Evolutionary conservation across 1,140 invertebrate species (phyloP).

Genomic region (Medauroidea extradentata): DNA sequence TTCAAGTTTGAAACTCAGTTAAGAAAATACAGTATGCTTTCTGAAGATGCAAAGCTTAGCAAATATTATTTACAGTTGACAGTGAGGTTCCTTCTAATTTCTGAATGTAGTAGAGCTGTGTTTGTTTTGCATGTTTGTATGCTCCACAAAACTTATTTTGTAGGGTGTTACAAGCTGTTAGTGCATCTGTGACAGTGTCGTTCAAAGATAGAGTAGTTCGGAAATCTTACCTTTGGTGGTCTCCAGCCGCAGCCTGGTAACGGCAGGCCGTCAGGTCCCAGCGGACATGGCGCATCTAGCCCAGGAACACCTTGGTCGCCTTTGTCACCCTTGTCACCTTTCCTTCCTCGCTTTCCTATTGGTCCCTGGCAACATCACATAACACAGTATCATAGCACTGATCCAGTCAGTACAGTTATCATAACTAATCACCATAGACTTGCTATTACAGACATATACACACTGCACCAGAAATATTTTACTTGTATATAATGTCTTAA

Average conservation of each 20-base stretch:
- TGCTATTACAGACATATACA: too few relatives aligned
- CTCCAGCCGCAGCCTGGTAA: constrained; percentile 92
- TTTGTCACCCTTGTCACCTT: constrained; percentile 86
- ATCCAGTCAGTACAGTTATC: too few relatives aligned
- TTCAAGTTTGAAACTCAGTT: neutral
- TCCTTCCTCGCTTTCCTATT: constrained; percentile 80
- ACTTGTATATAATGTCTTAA: too few relatives aligned
- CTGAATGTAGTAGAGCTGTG: neutral
- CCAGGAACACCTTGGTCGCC: constrained; percentile 95
- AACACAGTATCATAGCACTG: too few relatives aligned
- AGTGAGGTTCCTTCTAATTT: too few relatives aligned
- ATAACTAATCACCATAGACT: too few relatives aligned
- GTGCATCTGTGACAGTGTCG: neutral
- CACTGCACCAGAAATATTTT: too few relatives aligned
- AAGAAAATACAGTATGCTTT: neutral
- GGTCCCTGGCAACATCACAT: constrained; percentile 61
- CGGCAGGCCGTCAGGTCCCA: constrained; percentile 89
- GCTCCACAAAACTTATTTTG: neutral
- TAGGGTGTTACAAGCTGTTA: neutral
- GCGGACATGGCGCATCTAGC: constrained; percentile 92
- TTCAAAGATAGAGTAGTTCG: too few relatives aligned
- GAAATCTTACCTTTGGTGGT: constrained; percentile 74
- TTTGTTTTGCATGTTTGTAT: neutral
- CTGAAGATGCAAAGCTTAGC: too few relatives aligned
- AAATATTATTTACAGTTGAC: too few relatives aligned